Percentiles rank a stretch among this genome's conserved stretches.
phyloP scores from a whole-genome alignment of 30 jellyfish, hydroid and myxozoan genomes.

The Nemopilema nomurai region DNA sequence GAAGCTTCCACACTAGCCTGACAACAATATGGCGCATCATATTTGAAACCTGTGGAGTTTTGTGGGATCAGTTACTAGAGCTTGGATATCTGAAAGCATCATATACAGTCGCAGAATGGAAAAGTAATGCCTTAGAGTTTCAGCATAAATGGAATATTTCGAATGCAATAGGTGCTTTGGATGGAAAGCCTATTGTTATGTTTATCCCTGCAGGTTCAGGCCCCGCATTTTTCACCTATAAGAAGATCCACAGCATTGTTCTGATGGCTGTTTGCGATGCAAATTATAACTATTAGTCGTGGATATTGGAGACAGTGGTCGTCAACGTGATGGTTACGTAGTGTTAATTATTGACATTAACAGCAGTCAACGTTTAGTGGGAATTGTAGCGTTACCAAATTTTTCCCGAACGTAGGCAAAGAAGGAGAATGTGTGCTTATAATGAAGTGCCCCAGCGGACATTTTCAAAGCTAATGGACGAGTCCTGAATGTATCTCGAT shows the following conservation, averaged over 20 bases:
- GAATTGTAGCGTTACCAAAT: too few relatives aligned
- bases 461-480: too few relatives aligned
- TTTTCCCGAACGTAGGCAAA: too few relatives aligned
- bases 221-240: slow-evolving; percentile 33
- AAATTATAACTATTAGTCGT: slow-evolving; percentile 34
- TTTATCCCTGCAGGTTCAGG: slow-evolving; percentile 35
- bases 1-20: slow-evolving; percentile 45
- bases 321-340: slow-evolving; percentile 69
- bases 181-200: slow-evolving; percentile 53
- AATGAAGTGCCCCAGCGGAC: too few relatives aligned
- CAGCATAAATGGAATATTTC: slow-evolving; percentile 34
- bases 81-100: slow-evolving; percentile 12
- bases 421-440: too few relatives aligned
- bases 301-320: slow-evolving; percentile 64
- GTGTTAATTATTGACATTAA: too few relatives aligned
- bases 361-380: too few relatives aligned
- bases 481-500: too few relatives aligned
- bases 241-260: slow-evolving; percentile 56
- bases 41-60: slow-evolving; percentile 33
- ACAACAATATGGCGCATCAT: slow-evolving; percentile 28
- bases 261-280: slow-evolving; percentile 67
- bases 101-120: slow-evolving; percentile 28
- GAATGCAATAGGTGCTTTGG: slow-evolving; percentile 42
- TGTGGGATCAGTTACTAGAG: slow-evolving; percentile 23
- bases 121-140: slow-evolving; percentile 13